Conservation (phyloP, 2,797 vertebrate species). For the Dermochelys coriacea region DNA sequence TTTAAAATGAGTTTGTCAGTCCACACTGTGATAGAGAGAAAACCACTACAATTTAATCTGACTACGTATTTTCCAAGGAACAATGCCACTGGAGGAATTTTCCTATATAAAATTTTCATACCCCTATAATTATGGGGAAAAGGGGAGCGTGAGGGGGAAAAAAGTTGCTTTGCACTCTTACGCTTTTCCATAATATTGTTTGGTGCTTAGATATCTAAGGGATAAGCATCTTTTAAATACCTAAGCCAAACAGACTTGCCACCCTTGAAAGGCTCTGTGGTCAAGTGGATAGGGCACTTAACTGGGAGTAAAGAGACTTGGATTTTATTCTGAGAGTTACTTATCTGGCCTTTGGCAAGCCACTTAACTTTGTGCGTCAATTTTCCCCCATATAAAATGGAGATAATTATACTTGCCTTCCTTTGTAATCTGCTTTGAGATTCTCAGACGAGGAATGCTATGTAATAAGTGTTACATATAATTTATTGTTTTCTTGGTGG, state of each 20-base stretch:
- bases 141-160: accelerated
- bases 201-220: neutral
- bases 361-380: accelerated
- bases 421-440: neutral
- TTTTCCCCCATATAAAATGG: neutral
- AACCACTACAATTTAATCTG: neutral
- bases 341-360: accelerated
- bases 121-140: neutral
- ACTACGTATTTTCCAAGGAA: accelerated
- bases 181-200: neutral
- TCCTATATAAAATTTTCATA: neutral
- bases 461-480: neutral
- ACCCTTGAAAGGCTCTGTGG: neutral
- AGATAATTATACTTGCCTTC: neutral
- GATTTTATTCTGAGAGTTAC: neutral
- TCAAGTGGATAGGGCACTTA: neutral
- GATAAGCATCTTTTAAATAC: accelerated
- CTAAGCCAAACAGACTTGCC: neutral
- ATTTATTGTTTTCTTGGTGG: neutral
- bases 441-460: neutral
- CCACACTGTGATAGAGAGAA: neutral
- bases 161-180: accelerated
- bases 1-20: neutral
- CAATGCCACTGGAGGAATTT: neutral
- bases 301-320: neutral